Evolutionary conservation across 2,113 vertebrate species (phyloP), one percentile per base, ranked within the genome.

Genomic region (Chaetodon trifascialis): DNA sequence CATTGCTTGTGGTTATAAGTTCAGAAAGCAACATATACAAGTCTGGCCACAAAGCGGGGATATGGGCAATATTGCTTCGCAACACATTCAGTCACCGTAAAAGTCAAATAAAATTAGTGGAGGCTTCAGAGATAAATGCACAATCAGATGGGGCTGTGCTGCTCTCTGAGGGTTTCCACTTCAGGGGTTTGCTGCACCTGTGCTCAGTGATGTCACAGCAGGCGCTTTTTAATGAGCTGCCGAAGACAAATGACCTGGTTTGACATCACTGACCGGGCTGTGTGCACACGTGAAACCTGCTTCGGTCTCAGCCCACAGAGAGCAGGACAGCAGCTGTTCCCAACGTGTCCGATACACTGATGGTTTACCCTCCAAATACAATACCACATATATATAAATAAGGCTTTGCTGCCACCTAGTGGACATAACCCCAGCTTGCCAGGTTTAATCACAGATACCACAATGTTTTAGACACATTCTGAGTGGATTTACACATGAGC

Each of bases 21-120:
- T 90, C 70, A 79, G 52, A 75, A 86, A 92, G 86, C 84, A 59
- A 79, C 88, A 91, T 70, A 82, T 78, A 82, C 56, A 74, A 77
- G 23, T 87, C 46, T 42, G 67, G 80, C 80, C 80, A 79, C 66
- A 52, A 65, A 90, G 86, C 88, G 65, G 66, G 52, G 40, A 38
- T 62, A 64, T 73, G 81, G 76, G 42, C 30, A 56, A 75, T 79
- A 82, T 79, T 76, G 85, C 89, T 88, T 59, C 3, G 82, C 36
- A 72, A 86, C 70, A 89, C 88, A 86, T 89, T 86, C 87, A 86
- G 83, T 80, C 67, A 79, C 76, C 79, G 55, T 25, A 23, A 72
- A 34, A 83, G 49, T 19, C 69, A 85, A 71, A 84, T 8, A 11
- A 68, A 25, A 58, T 62, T 19, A 86, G n/a, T n/a, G n/a, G n/a